Base-by-base conservation (phyloP, 2,888 invertebrate species). In the Aporophyla lueneburgensis region DNA sequence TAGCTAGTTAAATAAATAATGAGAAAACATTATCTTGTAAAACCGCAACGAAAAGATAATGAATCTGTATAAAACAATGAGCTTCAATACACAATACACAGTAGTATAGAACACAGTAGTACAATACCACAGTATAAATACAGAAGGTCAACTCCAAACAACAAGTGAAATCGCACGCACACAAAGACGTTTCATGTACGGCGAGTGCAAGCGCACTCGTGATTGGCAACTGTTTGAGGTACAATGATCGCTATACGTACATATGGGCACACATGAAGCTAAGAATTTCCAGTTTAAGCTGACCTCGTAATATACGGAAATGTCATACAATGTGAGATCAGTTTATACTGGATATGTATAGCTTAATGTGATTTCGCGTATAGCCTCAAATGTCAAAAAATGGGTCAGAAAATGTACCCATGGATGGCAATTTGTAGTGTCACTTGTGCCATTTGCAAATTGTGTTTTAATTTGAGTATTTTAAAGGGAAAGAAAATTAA, bases 31-130 rank as follows among this genome's bases (percentile, higher is more conserved):
- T 19, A 19, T 2, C 21, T 56, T 75, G 21, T 75, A 65, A 56
- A 56, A 56, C n/a, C 27, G 5, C n/a, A 51, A 19, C 27, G 19
- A 19, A 56, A 63, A 51, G 43, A 6, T 27, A 76, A 66, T 76
- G 43, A 76, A 66, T 19, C 43, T 14, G 10, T 49, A 19, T 19
- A 67, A 74, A 67, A 76, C 76, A 75, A 76, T 58, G 67, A 67
- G 43, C 58, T 27, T 27, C 21, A 40, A 56, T 51, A 56, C 16
- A 75, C 49, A 62, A 71, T 59, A 61, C 43, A 9, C 27, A 7
- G 58, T 21, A 54, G 7, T 33, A 69, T n/a, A 46, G 21, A 46
- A 73, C n/a, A 51, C 58, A 56, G 49, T 51, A 27, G 6, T 66
- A 67, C 49, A 65, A 56, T 19, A n/a, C 19, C 58, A 43, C 6